Conservation (phyloP, 2,888 invertebrate species). For the Hipparchia sbordonii region DNA sequence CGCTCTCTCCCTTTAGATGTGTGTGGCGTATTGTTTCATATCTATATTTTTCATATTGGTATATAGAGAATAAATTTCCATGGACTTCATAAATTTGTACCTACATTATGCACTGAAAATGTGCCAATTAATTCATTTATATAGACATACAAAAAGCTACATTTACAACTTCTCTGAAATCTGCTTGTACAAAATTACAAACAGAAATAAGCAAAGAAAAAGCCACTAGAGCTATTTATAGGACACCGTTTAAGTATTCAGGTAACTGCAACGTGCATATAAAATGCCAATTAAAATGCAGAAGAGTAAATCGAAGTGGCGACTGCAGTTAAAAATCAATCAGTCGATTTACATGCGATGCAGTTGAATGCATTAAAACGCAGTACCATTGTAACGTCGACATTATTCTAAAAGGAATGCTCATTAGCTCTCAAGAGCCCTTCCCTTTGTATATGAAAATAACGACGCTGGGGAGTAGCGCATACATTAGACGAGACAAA, state of each 20-base stretch:
- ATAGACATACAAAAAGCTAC: not conserved
- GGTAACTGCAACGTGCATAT: constrained; percentile 22
- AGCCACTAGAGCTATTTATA: not conserved
- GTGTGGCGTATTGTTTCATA: too few relatives aligned
- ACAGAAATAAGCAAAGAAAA: not conserved
- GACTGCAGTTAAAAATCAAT: constrained; percentile 38
- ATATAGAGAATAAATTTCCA: too few relatives aligned
- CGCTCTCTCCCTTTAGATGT: too few relatives aligned
- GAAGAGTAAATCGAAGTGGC: constrained; percentile 32
- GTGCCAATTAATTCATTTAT: too few relatives aligned
- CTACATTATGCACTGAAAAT: too few relatives aligned
- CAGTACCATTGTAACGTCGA: constrained; percentile 42
- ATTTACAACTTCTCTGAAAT: not conserved
- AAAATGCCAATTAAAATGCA: constrained; percentile 34
- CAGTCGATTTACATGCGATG: constrained; percentile 39
- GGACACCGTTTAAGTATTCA: constrained; percentile 14
- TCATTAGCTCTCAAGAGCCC: constrained; percentile 61
- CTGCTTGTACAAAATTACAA: not conserved
- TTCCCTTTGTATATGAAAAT: constrained; percentile 63
- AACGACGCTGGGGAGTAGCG: constrained; percentile 47
- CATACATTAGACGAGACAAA: constrained; percentile 24
- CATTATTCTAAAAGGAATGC: constrained; percentile 49
- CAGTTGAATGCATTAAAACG: constrained; percentile 34
- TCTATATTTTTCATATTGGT: too few relatives aligned
- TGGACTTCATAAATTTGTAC: too few relatives aligned